Evolutionary conservation across 2,888 invertebrate species (phyloP).

Genomic region (Philaethria dido): DNA sequence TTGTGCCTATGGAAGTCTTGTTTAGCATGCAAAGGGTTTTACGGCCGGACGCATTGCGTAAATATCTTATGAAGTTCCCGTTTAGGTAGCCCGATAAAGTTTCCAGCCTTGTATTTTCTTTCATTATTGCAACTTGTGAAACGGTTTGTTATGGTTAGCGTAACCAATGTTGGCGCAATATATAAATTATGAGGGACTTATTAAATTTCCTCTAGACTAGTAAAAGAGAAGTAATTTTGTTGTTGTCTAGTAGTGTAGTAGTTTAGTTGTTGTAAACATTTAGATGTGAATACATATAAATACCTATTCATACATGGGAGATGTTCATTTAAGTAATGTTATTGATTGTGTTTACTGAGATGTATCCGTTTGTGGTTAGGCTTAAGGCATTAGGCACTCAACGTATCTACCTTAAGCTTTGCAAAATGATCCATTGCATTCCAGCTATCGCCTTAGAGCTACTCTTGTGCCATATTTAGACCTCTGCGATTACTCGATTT

Average conservation of each 20-base stretch:
- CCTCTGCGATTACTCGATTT: conserved; percentile 29
- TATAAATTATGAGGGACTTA: conserved; percentile 26
- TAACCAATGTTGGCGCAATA: conserved; percentile 20
- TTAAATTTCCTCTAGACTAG: neutral
- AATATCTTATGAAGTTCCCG: conserved; percentile 54
- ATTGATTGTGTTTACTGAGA: conserved; percentile 43
- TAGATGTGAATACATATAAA: too few relatives aligned
- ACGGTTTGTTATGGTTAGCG: conserved; percentile 25
- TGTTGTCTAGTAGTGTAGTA: neutral
- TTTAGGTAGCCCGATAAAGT: conserved; percentile 41
- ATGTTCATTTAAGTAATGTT: conserved; percentile 36
- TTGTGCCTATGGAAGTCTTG: conserved; percentile 55
- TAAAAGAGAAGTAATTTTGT: neutral
- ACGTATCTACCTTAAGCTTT: conserved; percentile 46
- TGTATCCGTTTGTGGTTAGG: conserved; percentile 44
- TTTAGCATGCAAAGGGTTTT: conserved; percentile 63
- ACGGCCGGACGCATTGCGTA: conserved; percentile 51
- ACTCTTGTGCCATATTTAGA: conserved; percentile 45
- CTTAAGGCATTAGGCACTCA: conserved; percentile 47
- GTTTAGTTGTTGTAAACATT: too few relatives aligned
- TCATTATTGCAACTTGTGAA: conserved; percentile 46
- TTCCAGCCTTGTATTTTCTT: conserved; percentile 43
- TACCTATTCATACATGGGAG: conserved; percentile 8
- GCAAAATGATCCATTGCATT: conserved; percentile 47
- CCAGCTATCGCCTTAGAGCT: conserved; percentile 40